Evolutionary conservation across 2,888 invertebrate species (phyloP).

Genomic region (Andrena flavipes): DNA sequence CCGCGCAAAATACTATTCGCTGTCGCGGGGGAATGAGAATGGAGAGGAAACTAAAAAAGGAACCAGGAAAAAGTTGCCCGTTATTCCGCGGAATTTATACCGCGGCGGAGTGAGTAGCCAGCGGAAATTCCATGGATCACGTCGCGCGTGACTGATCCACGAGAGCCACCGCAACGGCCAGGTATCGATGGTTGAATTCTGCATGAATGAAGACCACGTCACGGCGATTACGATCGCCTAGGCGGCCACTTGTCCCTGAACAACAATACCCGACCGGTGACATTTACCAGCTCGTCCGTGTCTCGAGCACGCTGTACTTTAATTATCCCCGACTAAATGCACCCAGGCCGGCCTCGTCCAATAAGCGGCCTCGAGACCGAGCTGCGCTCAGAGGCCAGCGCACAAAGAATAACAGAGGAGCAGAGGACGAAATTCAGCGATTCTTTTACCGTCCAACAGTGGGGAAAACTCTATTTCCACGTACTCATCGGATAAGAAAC

Average conservation of each 20-base stretch:
- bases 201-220: slow-evolving; percentile 63
- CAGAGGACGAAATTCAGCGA: slow-evolving; percentile 33
- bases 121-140: slow-evolving; percentile 53
- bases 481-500: slow-evolving; percentile 56
- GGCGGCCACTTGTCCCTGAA: slow-evolving; percentile 49
- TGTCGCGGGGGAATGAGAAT: neutral
- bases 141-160: slow-evolving; percentile 60
- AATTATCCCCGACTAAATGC: slow-evolving; percentile 61
- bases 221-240: slow-evolving; percentile 49
- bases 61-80: slow-evolving; percentile 12
- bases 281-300: slow-evolving; percentile 54
- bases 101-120: slow-evolving; percentile 23
- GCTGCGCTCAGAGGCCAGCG: neutral
- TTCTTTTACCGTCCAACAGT: slow-evolving; percentile 11
- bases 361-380: neutral
- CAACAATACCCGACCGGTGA: slow-evolving; percentile 59
- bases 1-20: neutral
- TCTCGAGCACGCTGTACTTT: slow-evolving; percentile 60
- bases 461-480: slow-evolving; percentile 37
- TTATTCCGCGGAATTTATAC: slow-evolving; percentile 41
- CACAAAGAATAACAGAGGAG: slow-evolving; percentile 25
- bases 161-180: slow-evolving; percentile 4
- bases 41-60: neutral
- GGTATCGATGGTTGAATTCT: slow-evolving; percentile 55
- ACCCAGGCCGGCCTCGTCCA: slow-evolving; percentile 27